phyloP scores from a whole-genome alignment of 2,113 vertebrate genomes.

The Carassius gibelio region DNA sequence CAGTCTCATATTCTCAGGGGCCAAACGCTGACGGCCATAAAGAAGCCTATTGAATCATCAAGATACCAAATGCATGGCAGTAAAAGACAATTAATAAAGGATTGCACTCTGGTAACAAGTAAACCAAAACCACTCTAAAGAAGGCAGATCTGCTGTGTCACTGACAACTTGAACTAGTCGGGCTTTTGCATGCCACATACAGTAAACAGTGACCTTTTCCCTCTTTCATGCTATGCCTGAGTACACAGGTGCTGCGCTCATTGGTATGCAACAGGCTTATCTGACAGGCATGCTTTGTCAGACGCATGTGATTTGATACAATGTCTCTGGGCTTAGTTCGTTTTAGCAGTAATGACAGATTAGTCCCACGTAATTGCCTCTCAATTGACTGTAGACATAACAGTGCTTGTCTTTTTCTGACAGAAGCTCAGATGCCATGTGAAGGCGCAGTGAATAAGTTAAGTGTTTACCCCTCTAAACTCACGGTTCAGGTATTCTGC shows the following conservation, averaged over 20 bases:
- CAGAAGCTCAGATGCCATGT: conserved; percentile 65
- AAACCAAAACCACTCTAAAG: conserved; percentile 28
- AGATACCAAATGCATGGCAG: conserved; percentile 16
- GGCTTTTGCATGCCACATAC: conserved; percentile 24
- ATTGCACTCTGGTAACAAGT: background rate
- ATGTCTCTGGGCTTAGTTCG: conserved; percentile 59
- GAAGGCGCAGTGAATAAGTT: conserved; percentile 60
- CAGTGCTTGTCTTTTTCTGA: conserved; percentile 66
- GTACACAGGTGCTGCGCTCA: conserved; percentile 10
- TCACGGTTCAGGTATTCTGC: conserved; percentile 67
- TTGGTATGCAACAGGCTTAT: conserved; percentile 38
- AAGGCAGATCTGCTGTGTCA: conserved; percentile 6
- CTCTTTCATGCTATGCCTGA: conserved; percentile 1
- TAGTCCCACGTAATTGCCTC: conserved; percentile 64
- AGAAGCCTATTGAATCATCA: conserved; percentile 11
- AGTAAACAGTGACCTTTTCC: conserved; percentile 43
- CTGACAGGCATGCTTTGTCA: conserved; percentile 65
- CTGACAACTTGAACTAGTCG: background rate
- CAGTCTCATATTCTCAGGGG: conserved; percentile 42
- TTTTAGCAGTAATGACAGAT: conserved; percentile 67
- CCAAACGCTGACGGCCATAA: conserved; percentile 6
- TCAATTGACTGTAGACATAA: conserved; percentile 50
- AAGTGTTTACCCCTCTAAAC: conserved; percentile 71
- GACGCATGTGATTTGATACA: conserved; percentile 56
- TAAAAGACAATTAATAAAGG: conserved; percentile 4